Evolutionary conservation across 2,113 vertebrate species (phyloP), one percentile per base, ranked within the genome.

Genomic region (Amphiprion ocellaris): DNA sequence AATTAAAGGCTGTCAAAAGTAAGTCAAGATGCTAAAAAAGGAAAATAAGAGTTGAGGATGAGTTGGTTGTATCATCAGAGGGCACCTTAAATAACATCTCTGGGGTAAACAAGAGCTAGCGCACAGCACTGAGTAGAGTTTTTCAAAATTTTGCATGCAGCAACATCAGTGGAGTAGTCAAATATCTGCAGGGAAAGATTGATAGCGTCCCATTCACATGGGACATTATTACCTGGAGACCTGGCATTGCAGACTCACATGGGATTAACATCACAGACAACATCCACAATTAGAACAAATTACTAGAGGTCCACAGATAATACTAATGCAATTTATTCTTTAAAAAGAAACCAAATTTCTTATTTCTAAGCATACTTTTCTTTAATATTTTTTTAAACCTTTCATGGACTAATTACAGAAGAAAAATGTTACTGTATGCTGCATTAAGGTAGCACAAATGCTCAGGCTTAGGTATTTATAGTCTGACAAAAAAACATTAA

Each of bases 1-100:
- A 60, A 59, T 65, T 69, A 81, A 63, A 56, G 12, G 44, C 33
- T 74, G 69, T 53, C 69, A 56, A 12, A 62, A 44, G 41, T 49
- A 21, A 74, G 39, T 50, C 3, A 15, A 47, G 28, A 21, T 68
- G 28, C 62, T 53, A 15, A 44, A 59, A 26, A 70, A 44, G 44
- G 44, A 65, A 46, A 46, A 53, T 19, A 55, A 65, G 4, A 61
- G 55, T 44, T 15, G 49, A 30, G 33, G 56, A 39, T 14, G 44
- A 55, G 44, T 56, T 77, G 59, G 58, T 49, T 52, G 62, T 63
- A 49, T 16, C 33, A 33, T 46, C 16, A 56, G 30, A 55, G 16
- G 14, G 21, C 16, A 54, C 17, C 23, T 69, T 41, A 67, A 69
- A 64, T 63, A 24, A 68, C 21, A 61, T 72, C 54, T 62, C 16